These are phyloP conservation scores for Pseudonaja textilis DNA, from an alignment of 2,113 vertebrate species.

Conservation along the genomic window DNA sequence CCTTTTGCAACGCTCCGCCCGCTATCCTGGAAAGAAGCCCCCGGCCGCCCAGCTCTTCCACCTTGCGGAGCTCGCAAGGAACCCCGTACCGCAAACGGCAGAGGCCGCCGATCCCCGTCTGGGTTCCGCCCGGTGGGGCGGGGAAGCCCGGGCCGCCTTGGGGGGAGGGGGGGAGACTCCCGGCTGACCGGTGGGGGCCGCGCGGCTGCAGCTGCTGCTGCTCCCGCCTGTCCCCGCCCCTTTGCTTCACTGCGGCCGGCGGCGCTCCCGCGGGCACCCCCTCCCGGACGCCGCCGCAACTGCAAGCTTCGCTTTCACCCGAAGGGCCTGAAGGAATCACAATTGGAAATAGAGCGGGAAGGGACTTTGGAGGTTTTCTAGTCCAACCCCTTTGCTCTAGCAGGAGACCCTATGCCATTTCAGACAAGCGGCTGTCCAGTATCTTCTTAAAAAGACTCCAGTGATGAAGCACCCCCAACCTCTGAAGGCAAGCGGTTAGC, in stretches of 20 bases:
- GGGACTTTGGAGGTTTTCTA: too few relatives aligned
- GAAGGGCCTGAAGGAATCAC: neutral
- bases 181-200: neutral
- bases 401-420: too few relatives aligned
- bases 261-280: neutral
- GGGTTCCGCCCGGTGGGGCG: neutral
- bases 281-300: neutral
- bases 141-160: neutral
- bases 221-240: neutral
- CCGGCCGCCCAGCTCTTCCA: neutral
- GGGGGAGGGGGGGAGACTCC: neutral
- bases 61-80: neutral
- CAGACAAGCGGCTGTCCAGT: too few relatives aligned
- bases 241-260: neutral
- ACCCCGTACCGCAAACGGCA: neutral
- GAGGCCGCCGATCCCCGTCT: neutral
- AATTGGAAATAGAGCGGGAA: too few relatives aligned
- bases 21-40: neutral
- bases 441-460: too few relatives aligned
- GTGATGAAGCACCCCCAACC: too few relatives aligned
- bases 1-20: neutral
- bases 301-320: neutral
- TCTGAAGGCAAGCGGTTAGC: too few relatives aligned
- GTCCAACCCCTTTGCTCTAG: too few relatives aligned
- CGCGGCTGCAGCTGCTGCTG: neutral